Evolutionary conservation across 2,888 invertebrate species (phyloP).

Genomic region (Tetranychus piercei): DNA sequence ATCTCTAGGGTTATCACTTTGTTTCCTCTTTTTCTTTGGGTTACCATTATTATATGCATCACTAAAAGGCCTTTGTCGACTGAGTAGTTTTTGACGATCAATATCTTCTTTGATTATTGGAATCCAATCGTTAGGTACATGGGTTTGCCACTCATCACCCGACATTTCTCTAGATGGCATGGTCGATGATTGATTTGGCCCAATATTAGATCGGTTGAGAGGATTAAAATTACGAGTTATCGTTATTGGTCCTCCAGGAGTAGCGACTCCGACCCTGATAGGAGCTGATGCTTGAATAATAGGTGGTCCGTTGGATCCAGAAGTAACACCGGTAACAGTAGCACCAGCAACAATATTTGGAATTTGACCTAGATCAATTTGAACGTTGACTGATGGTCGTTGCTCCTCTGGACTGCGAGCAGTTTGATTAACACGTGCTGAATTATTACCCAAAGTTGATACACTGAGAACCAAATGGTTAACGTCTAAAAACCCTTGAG

Average conservation of each 20-base stretch:
- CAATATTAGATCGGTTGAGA: background rate
- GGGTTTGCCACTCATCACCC: slow-evolving; percentile 16
- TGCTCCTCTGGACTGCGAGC: background rate
- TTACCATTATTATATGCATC: slow-evolving; percentile 76
- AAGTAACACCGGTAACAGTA: too few species aligned
- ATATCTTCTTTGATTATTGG: slow-evolving; percentile 67
- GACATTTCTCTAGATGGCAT: background rate
- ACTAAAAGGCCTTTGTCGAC: slow-evolving; percentile 48
- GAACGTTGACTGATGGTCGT: slow-evolving; percentile 33
- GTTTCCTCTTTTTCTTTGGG: slow-evolving; percentile 47
- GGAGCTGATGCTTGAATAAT: background rate
- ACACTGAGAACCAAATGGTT: slow-evolving; percentile 33
- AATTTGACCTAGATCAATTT: slow-evolving; percentile 32
- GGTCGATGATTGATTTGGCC: background rate
- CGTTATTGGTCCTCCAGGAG: background rate
- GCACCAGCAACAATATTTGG: background rate
- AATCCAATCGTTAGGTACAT: slow-evolving; percentile 21
- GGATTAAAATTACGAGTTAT: background rate
- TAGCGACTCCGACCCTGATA: background rate
- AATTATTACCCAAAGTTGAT: slow-evolving; percentile 33
- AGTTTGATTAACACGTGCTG: slow-evolving; percentile 30
- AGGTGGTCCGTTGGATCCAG: background rate
- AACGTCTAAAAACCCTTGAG: slow-evolving; percentile 32
- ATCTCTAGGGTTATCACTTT: background rate
- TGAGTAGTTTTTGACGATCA: slow-evolving; percentile 44